Evolutionary conservation across 1,140 invertebrate species (phyloP).

Genomic region (Drosophila burlai): DNA sequence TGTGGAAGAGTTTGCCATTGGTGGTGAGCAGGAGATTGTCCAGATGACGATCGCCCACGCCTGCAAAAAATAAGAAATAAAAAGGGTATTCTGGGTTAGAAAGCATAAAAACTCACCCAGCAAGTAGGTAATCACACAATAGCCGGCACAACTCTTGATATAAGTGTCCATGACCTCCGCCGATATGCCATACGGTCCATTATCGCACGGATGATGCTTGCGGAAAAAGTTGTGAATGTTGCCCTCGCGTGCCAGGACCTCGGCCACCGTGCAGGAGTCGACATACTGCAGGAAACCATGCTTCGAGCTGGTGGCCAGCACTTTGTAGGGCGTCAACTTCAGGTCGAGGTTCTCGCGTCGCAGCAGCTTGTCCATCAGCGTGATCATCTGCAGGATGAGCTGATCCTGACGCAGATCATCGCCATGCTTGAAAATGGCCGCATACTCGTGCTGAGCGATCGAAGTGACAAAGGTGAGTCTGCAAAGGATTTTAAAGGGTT

Average conservation of each 20-base stretch:
- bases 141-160: conserved; percentile 98
- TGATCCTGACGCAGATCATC: conserved; percentile 99
- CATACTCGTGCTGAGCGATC: conserved; percentile 92
- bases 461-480: conserved; percentile 93
- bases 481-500: background rate
- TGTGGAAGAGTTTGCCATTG: conserved; percentile 97
- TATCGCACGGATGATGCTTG: conserved; percentile 95
- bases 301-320: conserved; percentile 96
- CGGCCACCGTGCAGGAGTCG: conserved; percentile 96
- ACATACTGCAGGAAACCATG: conserved; percentile 99
- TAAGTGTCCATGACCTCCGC: conserved; percentile 99
- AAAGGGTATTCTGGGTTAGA: too few species aligned
- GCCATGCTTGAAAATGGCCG: conserved; percentile 99
- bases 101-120: conserved; percentile 87
- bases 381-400: conserved; percentile 98
- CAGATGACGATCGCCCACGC: conserved; percentile 98
- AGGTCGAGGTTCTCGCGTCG: conserved; percentile 97
- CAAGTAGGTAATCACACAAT: conserved; percentile 99
- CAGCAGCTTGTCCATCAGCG: conserved; percentile 98
- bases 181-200: conserved; percentile 94
- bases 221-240: conserved; percentile 96
- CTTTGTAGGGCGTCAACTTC: conserved; percentile 97
- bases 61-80: conserved; percentile 83
- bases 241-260: conserved; percentile 94
- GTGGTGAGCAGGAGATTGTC: conserved; percentile 98